Evolutionary conservation across 1,140 invertebrate species (phyloP).

Genomic region (Microplitis demolitor): DNA sequence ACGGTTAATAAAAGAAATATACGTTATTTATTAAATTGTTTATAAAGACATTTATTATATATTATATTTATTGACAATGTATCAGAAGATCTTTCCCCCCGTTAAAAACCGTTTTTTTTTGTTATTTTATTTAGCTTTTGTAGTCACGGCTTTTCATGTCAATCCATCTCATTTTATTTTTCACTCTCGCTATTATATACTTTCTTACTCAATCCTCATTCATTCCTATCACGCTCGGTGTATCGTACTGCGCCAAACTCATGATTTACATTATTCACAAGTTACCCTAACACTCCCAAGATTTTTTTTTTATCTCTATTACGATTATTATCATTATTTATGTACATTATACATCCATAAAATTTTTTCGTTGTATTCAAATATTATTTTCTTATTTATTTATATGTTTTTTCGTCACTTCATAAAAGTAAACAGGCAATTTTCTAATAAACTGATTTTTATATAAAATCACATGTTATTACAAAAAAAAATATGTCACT

Average conservation of each 20-base stretch:
- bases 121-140: constrained; percentile 2
- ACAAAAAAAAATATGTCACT: too few relatives aligned
- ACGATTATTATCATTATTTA: background rate
- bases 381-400: too few relatives aligned
- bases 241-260: constrained; percentile 14
- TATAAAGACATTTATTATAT: too few relatives aligned
- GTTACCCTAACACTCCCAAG: background rate
- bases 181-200: constrained; percentile 4
- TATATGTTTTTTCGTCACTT: too few relatives aligned
- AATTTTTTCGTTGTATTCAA: too few relatives aligned
- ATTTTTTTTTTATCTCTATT: background rate
- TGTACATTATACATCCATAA: background rate
- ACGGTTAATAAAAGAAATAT: too few relatives aligned
- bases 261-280: constrained; percentile 28
- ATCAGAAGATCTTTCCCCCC: constrained; percentile 5
- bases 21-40: too few relatives aligned
- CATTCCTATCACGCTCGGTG: constrained; percentile 25
- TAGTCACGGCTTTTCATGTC: constrained; percentile 15
- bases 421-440: too few relatives aligned
- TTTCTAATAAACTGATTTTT: too few relatives aligned
- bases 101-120: background rate
- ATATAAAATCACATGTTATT: too few relatives aligned
- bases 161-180: constrained; percentile 2
- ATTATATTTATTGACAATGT: background rate
- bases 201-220: constrained; percentile 19